Conservation (phyloP, 2,888 invertebrate genomes). For the Zygothrica quintamaculata region DNA sequence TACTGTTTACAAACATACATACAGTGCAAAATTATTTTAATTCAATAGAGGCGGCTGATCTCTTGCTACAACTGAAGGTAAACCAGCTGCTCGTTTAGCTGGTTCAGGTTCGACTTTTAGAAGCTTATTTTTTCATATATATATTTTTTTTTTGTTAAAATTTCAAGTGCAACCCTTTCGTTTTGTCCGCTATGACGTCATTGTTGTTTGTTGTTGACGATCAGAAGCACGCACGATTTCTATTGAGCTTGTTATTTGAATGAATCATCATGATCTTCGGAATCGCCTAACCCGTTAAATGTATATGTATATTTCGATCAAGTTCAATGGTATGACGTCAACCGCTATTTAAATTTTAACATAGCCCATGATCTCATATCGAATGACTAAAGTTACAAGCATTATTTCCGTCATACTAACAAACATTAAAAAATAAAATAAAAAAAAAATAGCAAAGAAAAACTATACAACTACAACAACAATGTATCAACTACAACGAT, state of each 20-base stretch:
- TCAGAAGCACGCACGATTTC: slow-evolving; percentile 5
- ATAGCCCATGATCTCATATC: slow-evolving; percentile 44
- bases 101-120: slow-evolving; percentile 24
- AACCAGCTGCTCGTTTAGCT: slow-evolving; percentile 49
- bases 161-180: slow-evolving; percentile 63
- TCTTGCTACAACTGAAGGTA: slow-evolving; percentile 6
- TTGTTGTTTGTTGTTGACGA: slow-evolving; percentile 7
- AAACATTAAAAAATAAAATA: slow-evolving; percentile 40
- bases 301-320: slow-evolving; percentile 16
- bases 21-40: slow-evolving; percentile 43
- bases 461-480: slow-evolving; percentile 10
- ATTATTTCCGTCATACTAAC: slow-evolving; percentile 45
- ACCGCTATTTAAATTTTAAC: slow-evolving; percentile 6
- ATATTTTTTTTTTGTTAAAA: slow-evolving; percentile 12
- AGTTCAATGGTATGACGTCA: slow-evolving; percentile 56
- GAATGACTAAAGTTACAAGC: slow-evolving; percentile 38
- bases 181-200: slow-evolving; percentile 49
- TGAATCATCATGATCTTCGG: too few species aligned
- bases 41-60: slow-evolving; percentile 46
- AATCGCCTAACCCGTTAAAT: neutral
- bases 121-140: slow-evolving; percentile 28
- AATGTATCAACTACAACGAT: slow-evolving; percentile 22
- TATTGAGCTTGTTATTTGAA: neutral
- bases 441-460: slow-evolving; percentile 12
- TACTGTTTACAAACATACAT: too few species aligned